Evolutionary conservation across 2,888 invertebrate genomes (phyloP).

Genomic region (Drosophila fulvimacula): DNA sequence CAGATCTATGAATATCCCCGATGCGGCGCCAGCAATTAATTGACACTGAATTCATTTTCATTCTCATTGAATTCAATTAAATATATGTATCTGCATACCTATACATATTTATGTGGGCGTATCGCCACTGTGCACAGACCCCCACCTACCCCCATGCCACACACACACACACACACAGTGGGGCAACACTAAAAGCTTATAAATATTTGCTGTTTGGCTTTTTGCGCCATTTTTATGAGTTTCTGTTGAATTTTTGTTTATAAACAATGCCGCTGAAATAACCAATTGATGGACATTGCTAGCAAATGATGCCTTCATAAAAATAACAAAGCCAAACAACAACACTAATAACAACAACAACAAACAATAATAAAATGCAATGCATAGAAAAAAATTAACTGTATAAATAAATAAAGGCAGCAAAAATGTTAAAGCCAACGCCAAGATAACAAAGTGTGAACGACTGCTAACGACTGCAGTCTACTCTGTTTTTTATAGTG

Average conservation of each 20-base stretch:
- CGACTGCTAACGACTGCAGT: not conserved
- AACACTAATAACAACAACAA: conserved; percentile 11
- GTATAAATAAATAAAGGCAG: conserved; percentile 40
- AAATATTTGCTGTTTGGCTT: conserved; percentile 65
- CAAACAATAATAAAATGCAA: conserved; percentile 28
- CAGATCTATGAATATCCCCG: conserved; percentile 37
- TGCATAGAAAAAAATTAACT: conserved; percentile 25
- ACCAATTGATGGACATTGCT: conserved; percentile 60
- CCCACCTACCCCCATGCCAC: not conserved
- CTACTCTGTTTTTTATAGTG: not conserved
- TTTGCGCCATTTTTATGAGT: conserved; percentile 66
- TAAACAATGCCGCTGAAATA: conserved; percentile 55
- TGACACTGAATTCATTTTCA: conserved; percentile 62
- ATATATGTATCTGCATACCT: conserved; percentile 7
- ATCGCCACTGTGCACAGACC: conserved; percentile 1
- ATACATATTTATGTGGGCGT: conserved; percentile 24
- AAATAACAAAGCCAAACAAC: conserved; percentile 26
- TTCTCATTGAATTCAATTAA: conserved; percentile 65
- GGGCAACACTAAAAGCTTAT: conserved; percentile 45
- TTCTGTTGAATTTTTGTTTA: conserved; percentile 63
- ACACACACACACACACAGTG: too few species aligned
- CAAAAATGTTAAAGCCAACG: not conserved
- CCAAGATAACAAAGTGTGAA: not conserved
- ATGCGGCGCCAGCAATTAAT: conserved; percentile 62
- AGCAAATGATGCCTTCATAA: conserved; percentile 44